These are phyloP conservation scores for Martes martes DNA, from an alignment of 2,113 vertebrate genomes.

Conservation along the genomic window DNA sequence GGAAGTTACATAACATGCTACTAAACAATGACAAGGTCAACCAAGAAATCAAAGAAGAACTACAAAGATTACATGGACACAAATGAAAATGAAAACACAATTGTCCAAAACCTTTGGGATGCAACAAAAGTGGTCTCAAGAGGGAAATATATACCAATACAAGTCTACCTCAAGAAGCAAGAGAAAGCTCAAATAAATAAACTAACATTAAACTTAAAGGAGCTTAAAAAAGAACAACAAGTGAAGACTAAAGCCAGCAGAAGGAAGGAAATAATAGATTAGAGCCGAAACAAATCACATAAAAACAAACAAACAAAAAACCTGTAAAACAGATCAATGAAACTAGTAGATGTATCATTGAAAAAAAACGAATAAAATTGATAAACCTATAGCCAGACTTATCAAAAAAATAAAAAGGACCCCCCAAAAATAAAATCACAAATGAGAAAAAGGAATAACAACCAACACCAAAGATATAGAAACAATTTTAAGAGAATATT, in stretches of 20 bases:
- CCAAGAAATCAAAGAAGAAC: not conserved
- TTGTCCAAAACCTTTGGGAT: not conserved
- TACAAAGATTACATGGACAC: not conserved
- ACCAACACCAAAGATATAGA: not conserved
- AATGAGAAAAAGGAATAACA: not conserved
- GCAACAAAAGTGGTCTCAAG: not conserved
- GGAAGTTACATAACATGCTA: not conserved
- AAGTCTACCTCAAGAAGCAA: not conserved
- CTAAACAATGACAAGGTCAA: not conserved
- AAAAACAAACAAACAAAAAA: not conserved
- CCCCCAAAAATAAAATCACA: not conserved
- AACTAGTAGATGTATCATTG: not conserved
- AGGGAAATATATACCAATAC: not conserved
- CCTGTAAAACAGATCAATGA: not conserved
- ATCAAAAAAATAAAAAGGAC: not conserved
- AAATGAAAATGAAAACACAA: not conserved
- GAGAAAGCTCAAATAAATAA: not conserved
- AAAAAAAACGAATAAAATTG: not conserved
- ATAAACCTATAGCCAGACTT: not conserved
- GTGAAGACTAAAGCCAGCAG: not conserved
- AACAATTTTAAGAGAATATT: not conserved
- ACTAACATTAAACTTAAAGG: not conserved
- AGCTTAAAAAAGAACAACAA: not conserved
- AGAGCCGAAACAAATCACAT: not conserved
- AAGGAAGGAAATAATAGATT: not conserved